Evolutionary conservation across 2,113 vertebrate species (phyloP), one percentile per base, ranked within the genome.

Genomic region (Solea senegalensis): DNA sequence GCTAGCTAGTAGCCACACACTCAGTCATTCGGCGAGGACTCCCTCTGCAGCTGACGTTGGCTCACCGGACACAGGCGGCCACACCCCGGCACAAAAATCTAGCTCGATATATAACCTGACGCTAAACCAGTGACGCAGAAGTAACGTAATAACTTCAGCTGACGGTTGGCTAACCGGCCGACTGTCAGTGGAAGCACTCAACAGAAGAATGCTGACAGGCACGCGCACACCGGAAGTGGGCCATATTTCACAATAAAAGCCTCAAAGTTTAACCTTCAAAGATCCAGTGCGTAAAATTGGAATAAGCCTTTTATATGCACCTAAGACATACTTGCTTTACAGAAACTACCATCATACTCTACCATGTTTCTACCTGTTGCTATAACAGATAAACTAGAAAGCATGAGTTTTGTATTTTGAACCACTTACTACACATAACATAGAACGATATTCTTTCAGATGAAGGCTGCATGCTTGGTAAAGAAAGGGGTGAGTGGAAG

Each of bases 1-100:
- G 45, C 45, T 48, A 48, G 65, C 34, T 81, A 83, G 80, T 72
- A 80, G 59, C 55, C 65, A 81, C 73, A 72, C 72, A 59, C 54
- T 13, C 63, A 65, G 10, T 86, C 65, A 63, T 68, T 45, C 51
- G 50, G 16, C 9, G 51, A 62, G 11, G n/a, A 7, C 74, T 71
- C 79, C 58, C 63, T 53, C 39, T 69, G 59, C 15, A 28, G n/a
- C 59, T 69, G 67, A 51, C 40, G 55, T 48, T 13, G 44, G 15
- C 57, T 26, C 10, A 54, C 1, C 4, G 1, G 16, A 28, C 5
- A 0, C 2, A 9, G 11, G 6, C 40, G 51, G 40, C 2, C 5
- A 9, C 15, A 21, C 44, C 16, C 13, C 45, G 4, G 16, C 3
- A 9, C 3, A 8, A 80, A 76, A 1, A 48, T 8, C 4, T 8